A percentile compares a stretch with the other conserved stretches of the same genome.
phyloP scores from a whole-genome alignment of 1,140 invertebrate species.

The Adoxophyes honmai region DNA sequence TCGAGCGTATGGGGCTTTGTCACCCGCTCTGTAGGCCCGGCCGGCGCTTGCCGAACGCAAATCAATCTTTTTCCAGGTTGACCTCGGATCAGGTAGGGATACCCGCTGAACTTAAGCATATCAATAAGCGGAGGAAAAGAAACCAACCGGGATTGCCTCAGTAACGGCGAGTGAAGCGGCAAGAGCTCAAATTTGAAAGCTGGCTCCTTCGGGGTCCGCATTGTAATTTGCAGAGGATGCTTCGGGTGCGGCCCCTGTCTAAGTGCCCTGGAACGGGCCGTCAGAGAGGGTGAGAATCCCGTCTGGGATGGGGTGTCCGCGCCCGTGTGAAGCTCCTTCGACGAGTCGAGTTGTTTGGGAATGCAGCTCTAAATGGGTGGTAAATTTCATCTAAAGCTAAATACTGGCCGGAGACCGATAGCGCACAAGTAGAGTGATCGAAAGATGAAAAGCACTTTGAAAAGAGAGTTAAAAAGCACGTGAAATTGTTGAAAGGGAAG shows the following conservation, averaged over 20 bases:
- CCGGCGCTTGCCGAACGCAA: background rate
- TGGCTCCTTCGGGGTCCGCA: conserved; percentile 33
- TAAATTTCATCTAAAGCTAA: background rate
- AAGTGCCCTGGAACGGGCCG: no score
- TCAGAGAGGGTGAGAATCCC: no score
- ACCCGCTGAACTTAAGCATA: conserved; percentile 90
- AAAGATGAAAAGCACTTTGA: background rate
- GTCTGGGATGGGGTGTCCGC: no score
- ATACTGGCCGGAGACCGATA: background rate
- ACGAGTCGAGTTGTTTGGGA: background rate
- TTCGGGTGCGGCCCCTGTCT: no score
- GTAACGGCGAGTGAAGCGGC: conserved; percentile 89
- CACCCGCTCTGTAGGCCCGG: background rate
- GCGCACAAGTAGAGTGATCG: background rate
- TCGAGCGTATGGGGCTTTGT: background rate
- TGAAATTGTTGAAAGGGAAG: no score
- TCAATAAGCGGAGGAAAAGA: conserved; percentile 92
- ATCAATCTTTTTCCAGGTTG: conserved; percentile 29
- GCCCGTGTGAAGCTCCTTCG: background rate
- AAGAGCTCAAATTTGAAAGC: conserved; percentile 79
- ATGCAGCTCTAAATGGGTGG: background rate
- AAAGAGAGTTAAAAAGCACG: no score
- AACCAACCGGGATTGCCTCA: conserved; percentile 90
- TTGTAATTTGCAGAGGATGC: no score
- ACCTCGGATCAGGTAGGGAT: conserved; percentile 82